phyloP scores from a whole-genome alignment of 2,888 invertebrate species.

The Cynaeus angustus region DNA sequence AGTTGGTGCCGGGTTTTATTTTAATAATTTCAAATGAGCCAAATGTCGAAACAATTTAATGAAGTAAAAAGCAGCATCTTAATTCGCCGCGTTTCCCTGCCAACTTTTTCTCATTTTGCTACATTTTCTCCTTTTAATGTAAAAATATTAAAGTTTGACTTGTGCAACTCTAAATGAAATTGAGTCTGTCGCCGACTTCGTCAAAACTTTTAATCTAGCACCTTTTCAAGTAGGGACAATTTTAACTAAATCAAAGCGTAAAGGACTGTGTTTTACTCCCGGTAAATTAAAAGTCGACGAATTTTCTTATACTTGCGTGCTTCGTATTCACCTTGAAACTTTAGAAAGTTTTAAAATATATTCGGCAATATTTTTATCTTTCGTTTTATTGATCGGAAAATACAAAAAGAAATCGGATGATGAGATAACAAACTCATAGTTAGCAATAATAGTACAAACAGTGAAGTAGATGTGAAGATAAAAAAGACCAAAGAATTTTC shows the following conservation, averaged over 20 bases:
- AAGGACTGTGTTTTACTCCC: constrained; percentile 6
- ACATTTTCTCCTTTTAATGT: constrained; percentile 61
- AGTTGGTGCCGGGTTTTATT: neutral
- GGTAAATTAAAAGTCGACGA: too few relatives aligned
- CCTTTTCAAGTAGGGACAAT: constrained; percentile 53
- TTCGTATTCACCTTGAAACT: too few relatives aligned
- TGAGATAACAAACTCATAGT: too few relatives aligned
- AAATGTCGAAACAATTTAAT: constrained; percentile 49
- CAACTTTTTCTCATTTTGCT: constrained; percentile 62
- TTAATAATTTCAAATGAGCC: constrained; percentile 28
- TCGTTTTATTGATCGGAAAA: too few relatives aligned
- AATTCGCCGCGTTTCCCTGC: constrained; percentile 48
- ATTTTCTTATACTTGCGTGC: too few relatives aligned
- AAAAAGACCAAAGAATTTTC: too few relatives aligned
- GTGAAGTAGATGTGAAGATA: too few relatives aligned
- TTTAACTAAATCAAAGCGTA: constrained; percentile 22
- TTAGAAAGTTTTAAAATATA: too few relatives aligned
- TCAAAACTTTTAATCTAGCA: constrained; percentile 58
- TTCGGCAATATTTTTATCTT: too few relatives aligned
- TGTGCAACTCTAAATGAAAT: constrained; percentile 64
- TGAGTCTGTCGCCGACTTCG: constrained; percentile 58
- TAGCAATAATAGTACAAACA: too few relatives aligned
- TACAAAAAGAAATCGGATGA: too few relatives aligned
- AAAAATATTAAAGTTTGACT: constrained; percentile 65
- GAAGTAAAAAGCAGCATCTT: constrained; percentile 54